A percentile compares a stretch with the other conserved stretches of the same genome.
Evolutionary conservation across 2,888 invertebrate genomes (phyloP).

Genomic region (Andrena hattorfiana): DNA sequence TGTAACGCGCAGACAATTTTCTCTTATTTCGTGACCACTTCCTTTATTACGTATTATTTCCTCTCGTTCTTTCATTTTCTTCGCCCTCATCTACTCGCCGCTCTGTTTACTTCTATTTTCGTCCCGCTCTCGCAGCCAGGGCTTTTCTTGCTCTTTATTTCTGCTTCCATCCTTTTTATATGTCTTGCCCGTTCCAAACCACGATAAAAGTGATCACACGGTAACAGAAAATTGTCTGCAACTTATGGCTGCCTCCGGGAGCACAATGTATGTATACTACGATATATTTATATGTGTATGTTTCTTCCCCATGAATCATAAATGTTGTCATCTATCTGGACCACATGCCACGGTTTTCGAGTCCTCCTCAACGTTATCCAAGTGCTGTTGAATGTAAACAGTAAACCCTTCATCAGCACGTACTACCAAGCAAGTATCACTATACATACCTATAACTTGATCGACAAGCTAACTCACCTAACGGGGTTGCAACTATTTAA

Average conservation of each 20-base stretch:
- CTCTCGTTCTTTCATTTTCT: constrained; percentile 49
- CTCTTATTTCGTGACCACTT: constrained; percentile 46
- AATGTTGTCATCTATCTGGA: neutral
- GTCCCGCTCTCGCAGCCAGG: neutral
- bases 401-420: neutral
- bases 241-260: constrained; percentile 11
- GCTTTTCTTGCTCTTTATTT: neutral
- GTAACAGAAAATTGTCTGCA: constrained; percentile 48
- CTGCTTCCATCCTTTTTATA: constrained; percentile 3
- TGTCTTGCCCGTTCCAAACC: constrained; percentile 14
- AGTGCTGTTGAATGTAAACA: neutral
- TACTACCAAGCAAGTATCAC: too few relatives aligned
- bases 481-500: too few relatives aligned
- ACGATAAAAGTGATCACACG: constrained; percentile 39
- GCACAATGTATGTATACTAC: constrained; percentile 1
- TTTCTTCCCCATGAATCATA: constrained; percentile 1
- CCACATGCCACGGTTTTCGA: neutral
- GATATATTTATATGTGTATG: neutral
- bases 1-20: constrained; percentile 46
- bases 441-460: too few relatives aligned
- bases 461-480: too few relatives aligned
- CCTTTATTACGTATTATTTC: constrained; percentile 54
- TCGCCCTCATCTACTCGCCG: constrained; percentile 21
- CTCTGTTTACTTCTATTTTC: constrained; percentile 32
- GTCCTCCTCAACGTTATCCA: neutral